phyloP scores from a whole-genome alignment of 1,140 invertebrate species.

The Adoxophyes honmai region DNA sequence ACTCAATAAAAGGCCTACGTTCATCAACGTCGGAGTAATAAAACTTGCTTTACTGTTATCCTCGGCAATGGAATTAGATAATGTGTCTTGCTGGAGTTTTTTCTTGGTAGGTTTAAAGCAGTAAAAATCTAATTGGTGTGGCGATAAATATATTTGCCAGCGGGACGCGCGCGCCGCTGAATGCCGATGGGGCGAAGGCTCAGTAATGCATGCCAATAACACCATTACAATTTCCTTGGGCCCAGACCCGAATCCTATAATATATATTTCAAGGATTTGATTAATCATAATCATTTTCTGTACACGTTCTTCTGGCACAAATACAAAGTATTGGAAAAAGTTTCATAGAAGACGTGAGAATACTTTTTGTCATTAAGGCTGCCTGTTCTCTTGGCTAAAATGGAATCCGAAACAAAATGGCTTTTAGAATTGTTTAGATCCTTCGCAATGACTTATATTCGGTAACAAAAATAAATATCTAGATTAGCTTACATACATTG shows the following conservation, averaged over 20 bases:
- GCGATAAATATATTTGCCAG: conserved; percentile 56
- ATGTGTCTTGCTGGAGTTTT: conserved; percentile 57
- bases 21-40: conserved; percentile 65
- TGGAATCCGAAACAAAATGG: too few relatives aligned
- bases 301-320: background rate
- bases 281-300: conserved; percentile 24
- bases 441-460: too few relatives aligned
- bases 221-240: conserved; percentile 35
- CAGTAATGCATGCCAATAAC: conserved; percentile 54
- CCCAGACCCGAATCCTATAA: conserved; percentile 32
- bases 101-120: conserved; percentile 40
- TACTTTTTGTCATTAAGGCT: too few relatives aligned
- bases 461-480: too few relatives aligned
- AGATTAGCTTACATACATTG: too few relatives aligned
- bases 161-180: conserved; percentile 33
- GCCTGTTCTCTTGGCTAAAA: too few relatives aligned
- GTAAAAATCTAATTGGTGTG: conserved; percentile 53
- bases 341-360: too few relatives aligned
- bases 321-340: background rate
- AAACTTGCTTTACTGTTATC: conserved; percentile 68
- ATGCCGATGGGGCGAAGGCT: conserved; percentile 47
- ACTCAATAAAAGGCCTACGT: conserved; percentile 71
- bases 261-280: conserved; percentile 27
- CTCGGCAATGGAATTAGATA: conserved; percentile 60
- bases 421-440: too few relatives aligned